A percentile compares a stretch with the other conserved stretches of the same genome.
Evolutionary conservation across 2,888 invertebrate species (phyloP).

Genomic region (Drosophila lacicola): DNA sequence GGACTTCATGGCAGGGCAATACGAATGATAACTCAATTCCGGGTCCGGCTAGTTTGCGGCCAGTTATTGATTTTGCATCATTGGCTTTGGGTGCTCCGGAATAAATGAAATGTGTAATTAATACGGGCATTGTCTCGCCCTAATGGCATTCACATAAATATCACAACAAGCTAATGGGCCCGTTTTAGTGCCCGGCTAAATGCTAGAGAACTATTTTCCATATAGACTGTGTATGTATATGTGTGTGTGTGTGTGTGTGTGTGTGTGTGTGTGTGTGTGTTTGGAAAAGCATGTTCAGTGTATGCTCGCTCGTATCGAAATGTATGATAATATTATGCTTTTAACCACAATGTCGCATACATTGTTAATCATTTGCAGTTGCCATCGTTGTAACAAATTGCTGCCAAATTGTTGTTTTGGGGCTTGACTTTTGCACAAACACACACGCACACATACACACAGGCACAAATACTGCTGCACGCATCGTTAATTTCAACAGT

Average conservation of each 20-base stretch:
- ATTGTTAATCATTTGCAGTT: constrained; percentile 80
- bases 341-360: constrained; percentile 76
- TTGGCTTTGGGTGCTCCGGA: constrained; percentile 42
- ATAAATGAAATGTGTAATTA: constrained; percentile 77
- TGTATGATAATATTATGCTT: constrained; percentile 76
- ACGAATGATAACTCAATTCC: constrained; percentile 64
- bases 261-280: constrained; percentile 17
- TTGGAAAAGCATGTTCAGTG: constrained; percentile 19
- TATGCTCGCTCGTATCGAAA: constrained; percentile 32
- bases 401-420: constrained; percentile 77
- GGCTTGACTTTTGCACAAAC: constrained; percentile 58
- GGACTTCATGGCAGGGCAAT: constrained; percentile 15
- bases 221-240: constrained; percentile 30
- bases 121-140: constrained; percentile 66
- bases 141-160: constrained; percentile 69
- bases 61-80: constrained; percentile 66
- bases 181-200: constrained; percentile 43
- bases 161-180: constrained; percentile 64
- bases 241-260: background rate
- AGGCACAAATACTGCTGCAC: constrained; percentile 40
- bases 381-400: constrained; percentile 75
- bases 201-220: constrained; percentile 72
- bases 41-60: background rate
- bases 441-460: constrained; percentile 19
- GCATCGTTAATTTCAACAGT: constrained; percentile 78